phyloP scores from a whole-genome alignment of 2,888 invertebrate species.

The Philopedon plagiatum region DNA sequence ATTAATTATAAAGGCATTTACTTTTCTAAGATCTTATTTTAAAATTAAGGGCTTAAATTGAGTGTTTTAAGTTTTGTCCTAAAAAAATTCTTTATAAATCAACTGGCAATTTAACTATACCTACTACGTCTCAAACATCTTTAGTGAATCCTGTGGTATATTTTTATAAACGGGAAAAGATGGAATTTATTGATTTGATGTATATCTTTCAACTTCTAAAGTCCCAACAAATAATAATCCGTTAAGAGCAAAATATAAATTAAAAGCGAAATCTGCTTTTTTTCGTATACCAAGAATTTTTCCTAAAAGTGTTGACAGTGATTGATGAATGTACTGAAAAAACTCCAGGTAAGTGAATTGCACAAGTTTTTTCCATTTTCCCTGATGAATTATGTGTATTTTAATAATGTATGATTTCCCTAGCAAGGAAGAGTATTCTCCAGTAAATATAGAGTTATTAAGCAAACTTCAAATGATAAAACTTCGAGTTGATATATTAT shows the following conservation, averaged over 20 bases:
- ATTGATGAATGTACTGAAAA: conserved; percentile 27
- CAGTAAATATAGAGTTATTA: background rate
- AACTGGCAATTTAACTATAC: too few relatives aligned
- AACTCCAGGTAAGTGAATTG: conserved; percentile 29
- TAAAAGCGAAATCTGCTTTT: conserved; percentile 7
- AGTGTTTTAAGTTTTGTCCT: too few relatives aligned
- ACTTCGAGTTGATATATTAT: too few relatives aligned
- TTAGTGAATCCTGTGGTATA: too few relatives aligned
- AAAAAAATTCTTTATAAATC: too few relatives aligned
- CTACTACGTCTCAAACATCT: too few relatives aligned
- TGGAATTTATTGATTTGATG: background rate
- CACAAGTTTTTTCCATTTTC: conserved; percentile 23
- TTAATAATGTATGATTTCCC: conserved; percentile 17
- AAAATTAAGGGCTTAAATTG: too few relatives aligned
- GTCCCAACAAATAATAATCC: background rate
- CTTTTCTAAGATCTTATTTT: too few relatives aligned
- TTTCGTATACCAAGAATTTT: conserved; percentile 7
- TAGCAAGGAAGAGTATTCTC: background rate
- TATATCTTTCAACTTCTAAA: background rate
- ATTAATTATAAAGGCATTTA: too few relatives aligned
- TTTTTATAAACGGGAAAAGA: too few relatives aligned
- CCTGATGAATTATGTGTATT: conserved; percentile 19
- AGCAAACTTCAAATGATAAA: background rate
- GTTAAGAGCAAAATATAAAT: background rate
- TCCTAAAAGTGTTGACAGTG: conserved; percentile 28